Evolutionary conservation across 2,797 vertebrate species (phyloP), one percentile per base, ranked within the genome.

Genomic region (Hemibagrus guttatus): DNA sequence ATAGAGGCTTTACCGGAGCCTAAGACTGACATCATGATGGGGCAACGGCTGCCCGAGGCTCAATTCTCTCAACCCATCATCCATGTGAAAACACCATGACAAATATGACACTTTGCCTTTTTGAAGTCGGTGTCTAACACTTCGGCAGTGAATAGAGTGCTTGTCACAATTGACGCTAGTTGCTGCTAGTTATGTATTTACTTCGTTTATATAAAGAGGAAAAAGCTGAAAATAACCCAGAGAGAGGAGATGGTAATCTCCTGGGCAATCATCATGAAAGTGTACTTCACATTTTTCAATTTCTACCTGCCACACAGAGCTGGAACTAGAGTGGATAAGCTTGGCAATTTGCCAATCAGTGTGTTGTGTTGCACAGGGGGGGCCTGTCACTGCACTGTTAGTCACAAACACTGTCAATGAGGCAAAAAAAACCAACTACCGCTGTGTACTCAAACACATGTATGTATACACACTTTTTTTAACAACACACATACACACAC

Each of bases 261-360:
- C 87, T 74, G 87, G 86, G 91, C 90, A 92, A 93, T 93, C 91
- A 91, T 85, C 87, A 88, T 87, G 89, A 92, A 91, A 91, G 90
- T 87, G 90, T 76, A 89, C 85, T 90, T 92, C 91, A 89, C 91
- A 92, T 92, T 93, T 92, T 91, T 90, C 91, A 93, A 92, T 93
- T 91, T 92, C 89, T 92, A 92, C 91, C 91, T 93, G 92, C 90
- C 92, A 92, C 88, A 87, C 64, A 85, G 80, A 87, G 81, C 85
- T 69, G 63, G 86, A 89, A 87, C 75, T 86, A 75, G 86, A 89
- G 90, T 84, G 85, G 89, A 90, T 90, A 86, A 61, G 88, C 88
- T 88, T 88, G 89, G 92, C 91, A 92, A 92, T 92, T 92, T 92
- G 92, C 91, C 91, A 92, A 90, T 92, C 92, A 92, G 92, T 87